Evolutionary conservation across 2,113 vertebrate genomes (phyloP).

Genomic region (Labeo catla): DNA sequence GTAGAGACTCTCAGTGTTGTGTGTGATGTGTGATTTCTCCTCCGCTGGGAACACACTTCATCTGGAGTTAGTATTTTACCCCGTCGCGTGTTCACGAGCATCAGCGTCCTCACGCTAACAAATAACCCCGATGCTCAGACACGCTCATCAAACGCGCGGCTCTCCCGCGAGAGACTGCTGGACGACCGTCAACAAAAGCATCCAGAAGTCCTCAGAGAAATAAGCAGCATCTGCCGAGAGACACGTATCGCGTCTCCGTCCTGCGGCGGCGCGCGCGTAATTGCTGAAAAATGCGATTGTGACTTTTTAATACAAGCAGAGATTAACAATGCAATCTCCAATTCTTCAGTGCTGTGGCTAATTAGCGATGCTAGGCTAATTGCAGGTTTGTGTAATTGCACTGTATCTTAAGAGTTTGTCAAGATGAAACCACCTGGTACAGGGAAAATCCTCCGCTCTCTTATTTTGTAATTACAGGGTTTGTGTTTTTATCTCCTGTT

Average conservation of each 20-base stretch:
- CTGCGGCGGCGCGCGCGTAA: background rate
- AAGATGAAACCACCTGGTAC: slow-evolving; percentile 62
- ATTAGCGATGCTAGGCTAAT: slow-evolving; percentile 60
- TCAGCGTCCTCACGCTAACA: slow-evolving; percentile 7
- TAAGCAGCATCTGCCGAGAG: slow-evolving; percentile 40
- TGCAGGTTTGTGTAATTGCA: slow-evolving; percentile 63
- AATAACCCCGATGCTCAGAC: background rate
- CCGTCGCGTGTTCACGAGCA: background rate
- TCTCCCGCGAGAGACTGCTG: slow-evolving; percentile 3
- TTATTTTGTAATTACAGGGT: slow-evolving; percentile 63
- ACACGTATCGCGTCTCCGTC: slow-evolving; percentile 10
- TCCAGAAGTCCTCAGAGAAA: slow-evolving; percentile 36
- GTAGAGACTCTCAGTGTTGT: background rate
- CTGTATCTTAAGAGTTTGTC: slow-evolving; percentile 62
- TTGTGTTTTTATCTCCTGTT: slow-evolving; percentile 44
- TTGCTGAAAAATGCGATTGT: slow-evolving; percentile 40
- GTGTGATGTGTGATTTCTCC: background rate
- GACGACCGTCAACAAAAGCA: slow-evolving; percentile 11
- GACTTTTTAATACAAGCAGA: slow-evolving; percentile 53
- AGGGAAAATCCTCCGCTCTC: slow-evolving; percentile 54
- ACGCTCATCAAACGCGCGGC: background rate
- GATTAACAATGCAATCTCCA: slow-evolving; percentile 54
- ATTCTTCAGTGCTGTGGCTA: slow-evolving; percentile 47
- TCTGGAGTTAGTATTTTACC: background rate
- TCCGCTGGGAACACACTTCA: background rate